phyloP scores from a whole-genome alignment of 92 coral and sea anemone genomes.

The Hydrozoanthus gracilis region DNA sequence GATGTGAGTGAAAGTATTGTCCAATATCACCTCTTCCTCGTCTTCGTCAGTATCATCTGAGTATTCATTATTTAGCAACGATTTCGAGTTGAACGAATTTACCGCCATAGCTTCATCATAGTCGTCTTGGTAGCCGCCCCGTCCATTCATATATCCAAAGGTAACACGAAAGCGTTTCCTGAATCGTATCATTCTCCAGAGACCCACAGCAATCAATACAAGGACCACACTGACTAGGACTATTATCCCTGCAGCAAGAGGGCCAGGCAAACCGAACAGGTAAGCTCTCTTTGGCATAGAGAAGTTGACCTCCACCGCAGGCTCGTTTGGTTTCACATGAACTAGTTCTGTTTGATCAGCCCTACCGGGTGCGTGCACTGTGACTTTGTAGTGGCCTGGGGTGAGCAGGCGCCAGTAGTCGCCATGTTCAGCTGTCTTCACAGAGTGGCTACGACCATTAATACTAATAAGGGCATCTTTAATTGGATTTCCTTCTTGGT shows the following conservation, averaged over 20 bases:
- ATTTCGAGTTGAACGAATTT: slow-evolving; percentile 94
- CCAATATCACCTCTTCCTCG: slow-evolving; percentile 87
- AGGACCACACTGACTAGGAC: slow-evolving; percentile 69
- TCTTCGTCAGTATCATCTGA: slow-evolving; percentile 98
- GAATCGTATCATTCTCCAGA: slow-evolving; percentile 75
- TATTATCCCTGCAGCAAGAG: slow-evolving; percentile 68
- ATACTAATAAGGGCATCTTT: slow-evolving; percentile 76
- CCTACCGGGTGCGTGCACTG: slow-evolving; percentile 85
- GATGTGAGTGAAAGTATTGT: slow-evolving; percentile 54
- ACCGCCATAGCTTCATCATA: slow-evolving; percentile 86
- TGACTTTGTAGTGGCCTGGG: slow-evolving; percentile 85
- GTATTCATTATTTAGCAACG: slow-evolving; percentile 89
- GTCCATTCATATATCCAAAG: slow-evolving; percentile 50
- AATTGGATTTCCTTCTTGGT: slow-evolving; percentile 83
- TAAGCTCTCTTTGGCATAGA: slow-evolving; percentile 59
- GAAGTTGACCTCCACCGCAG: slow-evolving; percentile 76
- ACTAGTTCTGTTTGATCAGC: slow-evolving; percentile 65
- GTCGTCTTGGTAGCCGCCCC: slow-evolving; percentile 89
- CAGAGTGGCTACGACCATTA: slow-evolving; percentile 82
- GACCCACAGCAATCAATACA: slow-evolving; percentile 69
- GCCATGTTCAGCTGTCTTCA: slow-evolving; percentile 90
- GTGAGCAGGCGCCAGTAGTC: slow-evolving; percentile 96
- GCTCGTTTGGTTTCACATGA: slow-evolving; percentile 77
- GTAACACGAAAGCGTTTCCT: slow-evolving; percentile 74
- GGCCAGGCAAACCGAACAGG: slow-evolving; percentile 81